Conservation (phyloP, 2,888 invertebrate genomes). For the Idaea biselata region DNA sequence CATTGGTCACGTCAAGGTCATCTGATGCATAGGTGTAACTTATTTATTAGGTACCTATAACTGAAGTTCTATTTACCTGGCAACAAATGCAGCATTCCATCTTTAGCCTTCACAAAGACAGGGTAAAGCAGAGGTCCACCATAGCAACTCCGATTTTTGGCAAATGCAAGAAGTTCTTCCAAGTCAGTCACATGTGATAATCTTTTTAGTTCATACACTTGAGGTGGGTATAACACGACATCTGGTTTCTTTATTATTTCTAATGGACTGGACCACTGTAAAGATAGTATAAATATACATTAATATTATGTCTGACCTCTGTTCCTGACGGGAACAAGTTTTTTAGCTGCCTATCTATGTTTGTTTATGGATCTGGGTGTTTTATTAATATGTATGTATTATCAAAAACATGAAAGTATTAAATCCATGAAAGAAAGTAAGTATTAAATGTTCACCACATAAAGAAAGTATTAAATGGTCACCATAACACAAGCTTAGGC, state of each 20-base stretch:
- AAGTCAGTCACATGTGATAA: conserved; percentile 79
- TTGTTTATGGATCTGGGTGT: no score
- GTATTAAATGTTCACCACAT: no score
- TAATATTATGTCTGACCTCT: neutral
- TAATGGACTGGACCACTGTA: conserved; percentile 85
- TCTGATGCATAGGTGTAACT: neutral
- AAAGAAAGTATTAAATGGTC: no score
- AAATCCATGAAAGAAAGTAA: no score
- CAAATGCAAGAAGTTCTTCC: conserved; percentile 80
- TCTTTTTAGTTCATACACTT: conserved; percentile 86
- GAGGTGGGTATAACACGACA: conserved; percentile 85
- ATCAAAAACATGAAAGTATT: no score
- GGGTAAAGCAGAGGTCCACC: conserved; percentile 81
- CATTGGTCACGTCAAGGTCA: no score
- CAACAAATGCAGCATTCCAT: conserved; percentile 80
- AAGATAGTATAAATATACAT: conserved; percentile 24
- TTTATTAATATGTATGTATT: no score
- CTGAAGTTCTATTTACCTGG: conserved; percentile 78
- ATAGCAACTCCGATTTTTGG: conserved; percentile 73
- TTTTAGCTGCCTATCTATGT: no score
- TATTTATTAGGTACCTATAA: neutral
- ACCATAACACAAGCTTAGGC: no score
- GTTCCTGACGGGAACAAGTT: no score
- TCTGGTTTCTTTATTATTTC: conserved; percentile 68
- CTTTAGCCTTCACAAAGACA: conserved; percentile 72